These are phyloP conservation scores for Pteruthius melanotis DNA, from an alignment of 2,113 vertebrate species.

Conservation along the genomic window DNA sequence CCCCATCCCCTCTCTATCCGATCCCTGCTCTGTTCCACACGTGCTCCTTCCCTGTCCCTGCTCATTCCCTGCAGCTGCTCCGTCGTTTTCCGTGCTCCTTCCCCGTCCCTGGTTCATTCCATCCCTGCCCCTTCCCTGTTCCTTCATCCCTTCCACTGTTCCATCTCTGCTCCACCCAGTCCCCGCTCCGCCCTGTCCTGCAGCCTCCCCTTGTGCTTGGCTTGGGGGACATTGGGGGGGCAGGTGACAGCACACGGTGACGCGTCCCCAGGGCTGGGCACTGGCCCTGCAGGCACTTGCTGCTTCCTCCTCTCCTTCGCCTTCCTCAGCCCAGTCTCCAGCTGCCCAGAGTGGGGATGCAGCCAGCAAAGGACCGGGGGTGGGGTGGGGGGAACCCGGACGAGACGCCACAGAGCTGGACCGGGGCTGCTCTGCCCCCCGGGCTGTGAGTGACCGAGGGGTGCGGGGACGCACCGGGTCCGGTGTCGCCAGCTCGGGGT, in stretches of 20 bases:
- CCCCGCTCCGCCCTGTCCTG: not conserved
- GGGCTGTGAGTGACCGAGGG: not conserved
- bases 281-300: not conserved
- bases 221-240: not conserved
- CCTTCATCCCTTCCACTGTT: not conserved
- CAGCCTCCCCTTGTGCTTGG: not conserved
- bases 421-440: not conserved
- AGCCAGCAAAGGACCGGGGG: not conserved
- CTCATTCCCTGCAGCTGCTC: not conserved
- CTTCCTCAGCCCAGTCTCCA: not conserved
- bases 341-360: not conserved
- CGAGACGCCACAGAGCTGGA: not conserved
- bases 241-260: not conserved
- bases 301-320: not conserved
- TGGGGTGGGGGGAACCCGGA: too few relatives aligned
- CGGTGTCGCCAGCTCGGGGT: not conserved
- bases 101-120: not conserved
- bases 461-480: not conserved
- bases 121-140: not conserved
- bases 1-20: not conserved
- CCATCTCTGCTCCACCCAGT: not conserved
- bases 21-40: not conserved
- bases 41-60: not conserved
- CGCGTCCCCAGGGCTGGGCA: not conserved
- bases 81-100: fast-evolving